These are phyloP conservation scores for Pyrgilauda ruficollis DNA, from an alignment of 2,113 vertebrate genomes.

Conservation along the genomic window DNA sequence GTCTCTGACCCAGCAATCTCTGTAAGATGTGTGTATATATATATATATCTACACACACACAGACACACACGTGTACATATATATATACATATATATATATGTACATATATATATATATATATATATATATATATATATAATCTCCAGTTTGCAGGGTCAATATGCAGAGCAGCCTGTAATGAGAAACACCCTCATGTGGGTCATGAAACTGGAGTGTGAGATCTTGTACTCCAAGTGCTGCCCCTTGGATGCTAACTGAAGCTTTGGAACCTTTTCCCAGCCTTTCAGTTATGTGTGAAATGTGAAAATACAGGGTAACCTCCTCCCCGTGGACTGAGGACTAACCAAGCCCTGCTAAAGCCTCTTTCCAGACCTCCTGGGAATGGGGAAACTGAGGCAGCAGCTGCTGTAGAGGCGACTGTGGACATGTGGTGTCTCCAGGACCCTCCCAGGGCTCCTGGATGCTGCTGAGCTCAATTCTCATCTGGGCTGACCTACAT, in stretches of 20 bases:
- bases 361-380: background rate
- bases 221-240: background rate
- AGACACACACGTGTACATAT: background rate
- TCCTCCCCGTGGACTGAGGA: background rate
- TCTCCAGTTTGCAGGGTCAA: background rate
- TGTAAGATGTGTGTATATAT: background rate
- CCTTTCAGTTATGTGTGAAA: background rate
- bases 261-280: background rate
- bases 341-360: background rate
- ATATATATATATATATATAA: background rate
- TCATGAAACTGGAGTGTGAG: background rate
- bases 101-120: too few species aligned
- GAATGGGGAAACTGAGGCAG: background rate
- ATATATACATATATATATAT: background rate
- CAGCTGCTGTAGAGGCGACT: background rate
- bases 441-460: background rate
- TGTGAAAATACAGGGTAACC: background rate
- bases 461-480: background rate
- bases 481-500: background rate
- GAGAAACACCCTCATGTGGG: background rate
- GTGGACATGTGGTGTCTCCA: fast-evolving
- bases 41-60: background rate
- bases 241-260: background rate
- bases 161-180: background rate
- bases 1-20: background rate